A percentile compares a stretch with the other conserved stretches of the same genome.
phyloP scores from a whole-genome alignment of 2,888 invertebrate species.

The Chaetogeoica ovagalla region DNA sequence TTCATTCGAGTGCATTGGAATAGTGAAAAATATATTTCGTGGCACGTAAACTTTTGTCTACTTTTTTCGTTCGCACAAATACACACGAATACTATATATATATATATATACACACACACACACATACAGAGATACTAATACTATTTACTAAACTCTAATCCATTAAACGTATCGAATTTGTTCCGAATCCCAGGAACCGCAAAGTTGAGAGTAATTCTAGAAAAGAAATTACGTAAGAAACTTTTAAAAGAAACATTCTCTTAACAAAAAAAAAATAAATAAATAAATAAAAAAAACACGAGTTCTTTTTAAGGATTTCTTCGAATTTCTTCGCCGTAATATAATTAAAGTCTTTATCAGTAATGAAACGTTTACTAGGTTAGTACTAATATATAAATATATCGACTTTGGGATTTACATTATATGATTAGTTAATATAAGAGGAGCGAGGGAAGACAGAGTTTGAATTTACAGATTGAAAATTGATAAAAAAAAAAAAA shows the following conservation, averaged over 20 bases:
- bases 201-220: conserved; percentile 14
- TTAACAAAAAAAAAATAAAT: conserved; percentile 7
- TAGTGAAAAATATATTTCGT: not conserved
- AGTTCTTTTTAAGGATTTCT: not conserved
- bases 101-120: no score
- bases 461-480: no score
- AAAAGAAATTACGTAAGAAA: conserved; percentile 23
- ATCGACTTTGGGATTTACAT: not conserved
- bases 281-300: no score
- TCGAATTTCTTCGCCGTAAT: conserved; percentile 4
- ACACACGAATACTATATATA: not conserved
- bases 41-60: not conserved
- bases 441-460: no score
- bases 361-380: not conserved
- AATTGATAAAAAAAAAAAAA: no score
- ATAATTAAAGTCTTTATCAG: conserved; percentile 3
- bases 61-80: not conserved
- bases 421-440: not conserved
- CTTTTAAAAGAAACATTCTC: conserved; percentile 10
- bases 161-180: conserved; percentile 5
- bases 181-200: not conserved
- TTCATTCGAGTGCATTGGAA: not conserved
- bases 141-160: conserved; percentile 31
- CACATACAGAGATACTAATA: not conserved
- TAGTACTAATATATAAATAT: not conserved